phyloP scores from a whole-genome alignment of 1,140 invertebrate species.

The Drosophila guanche region DNA sequence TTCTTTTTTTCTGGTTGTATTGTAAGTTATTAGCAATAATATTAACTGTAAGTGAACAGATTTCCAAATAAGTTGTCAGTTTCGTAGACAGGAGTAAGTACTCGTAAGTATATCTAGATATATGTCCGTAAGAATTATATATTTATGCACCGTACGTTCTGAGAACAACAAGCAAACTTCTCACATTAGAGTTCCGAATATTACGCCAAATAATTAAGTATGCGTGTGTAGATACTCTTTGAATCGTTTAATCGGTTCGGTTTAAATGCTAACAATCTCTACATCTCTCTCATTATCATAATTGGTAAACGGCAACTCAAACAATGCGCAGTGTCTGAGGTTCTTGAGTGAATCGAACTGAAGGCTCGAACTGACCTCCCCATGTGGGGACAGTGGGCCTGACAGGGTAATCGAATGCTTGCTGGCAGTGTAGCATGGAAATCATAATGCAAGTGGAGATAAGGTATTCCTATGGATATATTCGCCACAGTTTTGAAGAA shows the following conservation, averaged over 20 bases:
- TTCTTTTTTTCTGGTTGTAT: slow-evolving; percentile 21
- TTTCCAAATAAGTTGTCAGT: slow-evolving; percentile 57
- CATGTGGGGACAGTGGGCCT: not conserved
- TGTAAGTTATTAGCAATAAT: slow-evolving; percentile 46
- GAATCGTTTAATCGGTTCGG: slow-evolving; percentile 50
- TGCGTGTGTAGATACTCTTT: slow-evolving; percentile 26
- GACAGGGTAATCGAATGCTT: slow-evolving; percentile 36
- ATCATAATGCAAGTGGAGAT: slow-evolving; percentile 31
- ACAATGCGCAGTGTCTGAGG: slow-evolving; percentile 12
- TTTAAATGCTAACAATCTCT: slow-evolving; percentile 82
- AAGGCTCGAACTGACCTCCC: slow-evolving; percentile 12
- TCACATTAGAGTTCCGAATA: slow-evolving; percentile 29
- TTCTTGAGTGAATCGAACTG: slow-evolving; percentile 6
- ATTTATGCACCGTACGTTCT: slow-evolving; percentile 57
- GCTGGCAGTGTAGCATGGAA: slow-evolving; percentile 70
- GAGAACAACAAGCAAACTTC: slow-evolving; percentile 46
- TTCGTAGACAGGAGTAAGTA: slow-evolving; percentile 45
- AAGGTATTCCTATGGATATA: slow-evolving; percentile 4
- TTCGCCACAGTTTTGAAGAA: not conserved
- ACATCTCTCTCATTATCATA: slow-evolving; percentile 74
- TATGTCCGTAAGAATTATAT: slow-evolving; percentile 19
- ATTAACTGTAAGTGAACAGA: slow-evolving; percentile 47
- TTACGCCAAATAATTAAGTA: slow-evolving; percentile 32
- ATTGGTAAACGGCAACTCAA: slow-evolving; percentile 35
- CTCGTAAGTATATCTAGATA: slow-evolving; percentile 24